Conservation (phyloP, 1,140 invertebrate species). For the Lordiphosa clarofinis region DNA sequence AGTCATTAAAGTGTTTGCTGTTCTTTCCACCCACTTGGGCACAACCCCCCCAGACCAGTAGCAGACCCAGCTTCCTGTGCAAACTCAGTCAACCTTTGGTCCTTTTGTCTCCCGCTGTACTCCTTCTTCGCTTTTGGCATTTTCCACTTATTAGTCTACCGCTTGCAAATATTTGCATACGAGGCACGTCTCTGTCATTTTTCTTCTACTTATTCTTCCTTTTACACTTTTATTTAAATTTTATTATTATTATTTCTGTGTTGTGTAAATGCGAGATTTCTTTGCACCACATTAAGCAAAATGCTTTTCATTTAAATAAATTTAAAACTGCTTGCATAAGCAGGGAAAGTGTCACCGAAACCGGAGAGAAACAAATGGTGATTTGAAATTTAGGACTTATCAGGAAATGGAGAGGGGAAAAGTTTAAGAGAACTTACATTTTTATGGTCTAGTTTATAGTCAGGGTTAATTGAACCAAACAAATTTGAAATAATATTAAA, state of each 20-base stretch:
- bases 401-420: too few species aligned
- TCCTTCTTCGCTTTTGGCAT: slow-evolving; percentile 13
- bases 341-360: background rate
- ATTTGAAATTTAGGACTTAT: too few species aligned
- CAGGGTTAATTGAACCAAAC: too few species aligned
- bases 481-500: too few species aligned
- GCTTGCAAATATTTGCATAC: slow-evolving; percentile 77
- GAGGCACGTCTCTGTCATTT: slow-evolving; percentile 69
- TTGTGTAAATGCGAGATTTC: slow-evolving; percentile 70
- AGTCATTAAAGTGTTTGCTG: slow-evolving; percentile 5
- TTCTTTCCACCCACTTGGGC: too few species aligned
- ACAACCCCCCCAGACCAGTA: too few species aligned
- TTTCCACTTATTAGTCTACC: slow-evolving; percentile 70
- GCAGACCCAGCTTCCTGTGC: background rate
- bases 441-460: too few species aligned
- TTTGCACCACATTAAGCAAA: slow-evolving; percentile 56
- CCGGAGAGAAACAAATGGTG: too few species aligned
- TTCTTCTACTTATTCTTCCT: slow-evolving; percentile 50
- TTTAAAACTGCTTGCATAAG: too few species aligned
- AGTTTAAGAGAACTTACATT: too few species aligned
- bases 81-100: slow-evolving; percentile 10
- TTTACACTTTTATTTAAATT: slow-evolving; percentile 18
- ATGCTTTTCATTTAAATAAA: too few species aligned
- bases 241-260: slow-evolving; percentile 20
- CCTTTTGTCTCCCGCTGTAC: background rate